Percentiles rank a stretch among this genome's conserved stretches.
Evolutionary conservation across 2,888 invertebrate species (phyloP).

Genomic region (Pristionchus japonicus): DNA sequence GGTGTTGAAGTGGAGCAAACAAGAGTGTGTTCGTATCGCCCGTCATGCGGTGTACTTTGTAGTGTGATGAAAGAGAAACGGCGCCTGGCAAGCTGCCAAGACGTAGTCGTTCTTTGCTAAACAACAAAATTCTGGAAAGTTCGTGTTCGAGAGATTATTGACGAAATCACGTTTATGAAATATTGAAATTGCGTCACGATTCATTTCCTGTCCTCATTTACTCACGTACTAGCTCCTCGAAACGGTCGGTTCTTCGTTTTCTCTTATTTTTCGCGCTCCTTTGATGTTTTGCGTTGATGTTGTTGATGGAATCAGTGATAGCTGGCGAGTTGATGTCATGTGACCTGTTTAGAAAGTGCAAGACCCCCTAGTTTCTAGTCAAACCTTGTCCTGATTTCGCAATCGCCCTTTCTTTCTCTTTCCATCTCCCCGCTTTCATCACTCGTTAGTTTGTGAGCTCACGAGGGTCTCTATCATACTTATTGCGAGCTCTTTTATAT

Average conservation of each 20-base stretch:
- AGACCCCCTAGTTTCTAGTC: not conserved
- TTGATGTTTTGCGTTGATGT: not conserved
- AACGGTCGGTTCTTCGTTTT: not conserved
- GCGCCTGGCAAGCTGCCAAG: slow-evolving; percentile 3
- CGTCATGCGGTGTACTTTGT: not conserved
- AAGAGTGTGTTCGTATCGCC: not conserved
- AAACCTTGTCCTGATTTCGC: not conserved
- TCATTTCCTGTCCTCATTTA: not conserved
- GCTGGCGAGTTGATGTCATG: not conserved
- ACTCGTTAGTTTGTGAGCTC: slow-evolving; percentile 1
- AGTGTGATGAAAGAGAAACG: slow-evolving; percentile 25
- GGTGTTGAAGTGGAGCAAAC: not conserved
- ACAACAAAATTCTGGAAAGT: not conserved
- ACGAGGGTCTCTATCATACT: not conserved
- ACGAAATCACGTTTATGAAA: not conserved
- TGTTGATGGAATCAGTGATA: not conserved
- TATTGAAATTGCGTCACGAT: not conserved
- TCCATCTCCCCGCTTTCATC: not conserved
- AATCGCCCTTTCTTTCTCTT: not conserved
- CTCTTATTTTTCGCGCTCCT: not conserved
- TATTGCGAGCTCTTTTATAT: not conserved
- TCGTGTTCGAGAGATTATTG: not conserved
- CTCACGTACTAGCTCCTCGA: not conserved
- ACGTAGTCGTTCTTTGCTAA: not conserved
- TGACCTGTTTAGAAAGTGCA: not conserved